Evolutionary conservation across 2,113 vertebrate species (phyloP).

Genomic region (Daboia siamensis): DNA sequence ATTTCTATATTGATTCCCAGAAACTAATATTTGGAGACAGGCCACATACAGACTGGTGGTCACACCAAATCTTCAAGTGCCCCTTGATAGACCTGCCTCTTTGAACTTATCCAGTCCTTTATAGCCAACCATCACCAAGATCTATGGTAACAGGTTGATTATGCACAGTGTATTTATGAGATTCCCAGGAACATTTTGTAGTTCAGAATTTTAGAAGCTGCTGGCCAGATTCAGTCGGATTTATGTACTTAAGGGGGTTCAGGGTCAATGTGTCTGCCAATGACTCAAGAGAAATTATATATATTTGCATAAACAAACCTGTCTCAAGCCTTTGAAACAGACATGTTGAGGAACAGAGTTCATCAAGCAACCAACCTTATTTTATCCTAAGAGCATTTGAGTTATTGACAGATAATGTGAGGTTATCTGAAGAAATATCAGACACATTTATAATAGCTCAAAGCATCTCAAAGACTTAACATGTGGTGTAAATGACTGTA

Average conservation of each 20-base stretch:
- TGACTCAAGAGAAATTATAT: not conserved
- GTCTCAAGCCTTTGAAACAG: not conserved
- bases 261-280: not conserved
- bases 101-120: not conserved
- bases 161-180: not conserved
- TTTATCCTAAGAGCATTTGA: not conserved
- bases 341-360: not conserved
- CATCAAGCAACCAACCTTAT: not conserved
- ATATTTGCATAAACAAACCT: not conserved
- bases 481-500: slow-evolving; percentile 20
- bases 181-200: not conserved
- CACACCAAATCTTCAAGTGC: no score
- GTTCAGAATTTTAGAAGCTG: not conserved
- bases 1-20: not conserved
- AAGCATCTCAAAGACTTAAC: not conserved
- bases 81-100: not conserved
- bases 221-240: not conserved
- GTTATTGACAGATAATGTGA: not conserved
- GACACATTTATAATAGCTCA: not conserved
- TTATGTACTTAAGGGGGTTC: not conserved
- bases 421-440: not conserved
- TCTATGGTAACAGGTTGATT: not conserved
- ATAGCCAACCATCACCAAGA: not conserved
- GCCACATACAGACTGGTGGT: not conserved
- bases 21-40: not conserved